Conservation (phyloP, 1,140 invertebrate species). For the Gonatopus flavifemur region DNA sequence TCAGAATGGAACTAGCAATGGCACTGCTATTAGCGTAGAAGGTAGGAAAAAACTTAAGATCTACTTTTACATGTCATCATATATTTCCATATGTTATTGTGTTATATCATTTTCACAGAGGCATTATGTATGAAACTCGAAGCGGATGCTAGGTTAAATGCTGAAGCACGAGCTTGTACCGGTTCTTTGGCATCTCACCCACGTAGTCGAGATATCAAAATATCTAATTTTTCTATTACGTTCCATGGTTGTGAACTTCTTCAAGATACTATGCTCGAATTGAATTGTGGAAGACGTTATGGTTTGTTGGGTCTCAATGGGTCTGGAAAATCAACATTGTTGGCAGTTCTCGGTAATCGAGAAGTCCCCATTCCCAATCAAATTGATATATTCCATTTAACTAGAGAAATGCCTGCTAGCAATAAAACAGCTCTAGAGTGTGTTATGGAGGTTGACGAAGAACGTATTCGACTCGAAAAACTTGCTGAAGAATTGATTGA, state of each 20-base stretch:
- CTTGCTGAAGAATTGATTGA: constrained; percentile 88
- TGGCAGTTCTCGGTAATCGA: constrained; percentile 87
- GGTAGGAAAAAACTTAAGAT: constrained; percentile 38
- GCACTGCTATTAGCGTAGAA: constrained; percentile 54
- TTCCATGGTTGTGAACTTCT: constrained; percentile 97
- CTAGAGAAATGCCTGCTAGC: constrained; percentile 94
- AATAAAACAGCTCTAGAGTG: constrained; percentile 90
- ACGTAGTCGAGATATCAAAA: constrained; percentile 93
- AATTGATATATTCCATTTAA: constrained; percentile 97
- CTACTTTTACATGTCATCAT: constrained; percentile 4
- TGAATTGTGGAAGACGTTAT: constrained; percentile 96
- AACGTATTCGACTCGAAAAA: constrained; percentile 88
- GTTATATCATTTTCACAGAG: constrained; percentile 61
- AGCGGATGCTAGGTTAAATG: constrained; percentile 85
- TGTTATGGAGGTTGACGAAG: constrained; percentile 98
- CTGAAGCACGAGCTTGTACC: constrained; percentile 91
- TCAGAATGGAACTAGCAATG: constrained; percentile 54
- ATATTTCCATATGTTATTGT: constrained; percentile 3
- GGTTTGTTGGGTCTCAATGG: constrained; percentile 96
- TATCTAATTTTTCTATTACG: constrained; percentile 95
- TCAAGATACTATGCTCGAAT: constrained; percentile 92
- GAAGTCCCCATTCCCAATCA: constrained; percentile 96
- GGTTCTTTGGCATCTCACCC: constrained; percentile 94
- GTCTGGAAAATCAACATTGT: constrained; percentile 88
- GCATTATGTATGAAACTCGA: constrained; percentile 85